A percentile compares a stretch with the other conserved stretches of the same genome.
These are phyloP conservation scores for Perizoma flavofasciatum DNA, from an alignment of 2,888 invertebrate genomes.

Conservation along the genomic window DNA sequence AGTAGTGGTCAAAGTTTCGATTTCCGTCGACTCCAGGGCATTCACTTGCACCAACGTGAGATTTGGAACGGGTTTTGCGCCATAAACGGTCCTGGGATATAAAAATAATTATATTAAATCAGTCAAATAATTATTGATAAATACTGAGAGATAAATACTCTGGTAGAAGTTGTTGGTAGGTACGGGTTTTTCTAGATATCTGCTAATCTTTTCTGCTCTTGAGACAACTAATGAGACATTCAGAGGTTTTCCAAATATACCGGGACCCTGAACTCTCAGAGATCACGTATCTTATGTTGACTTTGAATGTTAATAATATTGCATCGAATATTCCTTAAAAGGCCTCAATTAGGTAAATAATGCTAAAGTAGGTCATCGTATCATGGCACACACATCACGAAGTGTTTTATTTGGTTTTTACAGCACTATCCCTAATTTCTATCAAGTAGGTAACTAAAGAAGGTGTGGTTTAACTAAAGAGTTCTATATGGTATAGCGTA, in stretches of 20 bases:
- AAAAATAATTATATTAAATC: background rate
- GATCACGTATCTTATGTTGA: slow-evolving; percentile 29
- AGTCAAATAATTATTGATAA: too few species aligned
- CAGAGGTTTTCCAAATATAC: background rate
- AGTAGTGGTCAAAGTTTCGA: slow-evolving; percentile 89
- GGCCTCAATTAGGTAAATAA: slow-evolving; percentile 27
- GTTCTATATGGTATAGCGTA: too few species aligned
- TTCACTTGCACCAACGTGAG: slow-evolving; percentile 58
- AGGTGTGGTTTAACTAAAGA: too few species aligned
- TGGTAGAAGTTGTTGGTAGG: too few species aligned
- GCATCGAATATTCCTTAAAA: slow-evolving; percentile 21
- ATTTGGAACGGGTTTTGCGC: slow-evolving; percentile 87
- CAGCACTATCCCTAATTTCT: too few species aligned
- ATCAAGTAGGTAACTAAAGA: too few species aligned
- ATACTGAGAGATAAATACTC: too few species aligned
- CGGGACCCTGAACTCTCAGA: slow-evolving; percentile 2
- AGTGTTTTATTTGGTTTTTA: too few species aligned
- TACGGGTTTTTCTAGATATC: background rate
- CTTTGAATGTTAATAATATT: slow-evolving; percentile 22
- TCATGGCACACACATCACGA: slow-evolving; percentile 10
- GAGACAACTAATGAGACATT: background rate
- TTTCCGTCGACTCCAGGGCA: slow-evolving; percentile 91
- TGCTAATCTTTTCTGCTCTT: too few species aligned
- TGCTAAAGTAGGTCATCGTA: slow-evolving; percentile 1
- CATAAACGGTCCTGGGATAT: slow-evolving; percentile 84